These are phyloP conservation scores for Ophioninae sp. DNA, from an alignment of 2,888 invertebrate species.

Conservation along the genomic window DNA sequence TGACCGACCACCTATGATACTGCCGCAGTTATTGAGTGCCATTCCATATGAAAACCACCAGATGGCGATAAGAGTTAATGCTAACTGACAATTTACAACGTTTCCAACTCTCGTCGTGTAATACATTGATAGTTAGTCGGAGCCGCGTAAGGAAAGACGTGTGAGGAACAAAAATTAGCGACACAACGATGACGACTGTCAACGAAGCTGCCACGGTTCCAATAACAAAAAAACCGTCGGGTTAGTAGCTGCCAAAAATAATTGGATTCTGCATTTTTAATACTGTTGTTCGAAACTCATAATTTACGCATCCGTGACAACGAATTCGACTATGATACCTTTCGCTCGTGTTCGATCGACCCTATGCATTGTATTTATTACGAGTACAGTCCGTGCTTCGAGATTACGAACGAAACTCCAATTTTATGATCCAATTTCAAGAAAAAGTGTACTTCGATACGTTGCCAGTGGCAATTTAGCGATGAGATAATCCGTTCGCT, in stretches of 20 bases:
- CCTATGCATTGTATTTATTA: neutral
- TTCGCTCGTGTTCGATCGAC: neutral
- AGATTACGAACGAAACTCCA: neutral
- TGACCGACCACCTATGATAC: no score
- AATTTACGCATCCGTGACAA: conserved; percentile 39
- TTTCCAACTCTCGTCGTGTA: conserved; percentile 10
- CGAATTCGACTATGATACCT: conserved; percentile 18
- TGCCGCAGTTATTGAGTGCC: no score
- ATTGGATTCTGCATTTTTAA: neutral
- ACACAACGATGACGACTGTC: conserved; percentile 70
- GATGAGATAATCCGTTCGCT: neutral
- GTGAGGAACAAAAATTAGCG: conserved; percentile 18
- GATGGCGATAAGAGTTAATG: conserved; percentile 17
- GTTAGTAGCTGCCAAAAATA: conserved; percentile 66
- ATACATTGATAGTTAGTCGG: conserved; percentile 7
- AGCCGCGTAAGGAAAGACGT: neutral
- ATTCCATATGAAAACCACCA: conserved; percentile 4
- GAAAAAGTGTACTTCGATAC: neutral
- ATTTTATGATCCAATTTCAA: neutral
- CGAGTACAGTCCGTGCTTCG: neutral
- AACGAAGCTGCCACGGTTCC: conserved; percentile 73
- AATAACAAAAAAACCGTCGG: conserved; percentile 79
- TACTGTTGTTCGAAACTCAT: conserved; percentile 1
- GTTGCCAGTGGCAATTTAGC: neutral
- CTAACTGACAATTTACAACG: conserved; percentile 29